Conservation (phyloP, 2,888 invertebrate species). For the Rapana venosa region DNA sequence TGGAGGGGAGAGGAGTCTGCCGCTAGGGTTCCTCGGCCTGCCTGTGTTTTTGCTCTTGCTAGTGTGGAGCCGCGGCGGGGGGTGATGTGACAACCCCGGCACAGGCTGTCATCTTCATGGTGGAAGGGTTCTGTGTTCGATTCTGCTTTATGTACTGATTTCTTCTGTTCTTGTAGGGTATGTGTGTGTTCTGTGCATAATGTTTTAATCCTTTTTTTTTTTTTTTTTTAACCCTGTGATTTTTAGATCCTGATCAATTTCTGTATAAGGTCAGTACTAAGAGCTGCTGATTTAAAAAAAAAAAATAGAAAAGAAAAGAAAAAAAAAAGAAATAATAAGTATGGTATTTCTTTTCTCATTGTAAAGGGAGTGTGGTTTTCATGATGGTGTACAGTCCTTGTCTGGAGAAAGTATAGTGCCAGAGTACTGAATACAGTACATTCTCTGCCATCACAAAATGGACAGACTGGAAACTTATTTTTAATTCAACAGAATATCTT, state of each 20-base stretch:
- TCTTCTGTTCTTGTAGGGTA: neutral
- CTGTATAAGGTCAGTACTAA: neutral
- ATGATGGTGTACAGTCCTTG: too few species aligned
- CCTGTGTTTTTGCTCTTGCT: neutral
- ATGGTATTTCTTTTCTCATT: too few species aligned
- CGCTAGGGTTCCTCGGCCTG: neutral
- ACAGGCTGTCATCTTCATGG: neutral
- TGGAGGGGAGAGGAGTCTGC: neutral
- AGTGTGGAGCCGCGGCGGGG: neutral
- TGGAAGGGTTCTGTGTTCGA: slow-evolving; percentile 16
- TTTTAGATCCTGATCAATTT: neutral
- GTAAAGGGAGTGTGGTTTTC: too few species aligned
- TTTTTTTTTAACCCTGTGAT: neutral
- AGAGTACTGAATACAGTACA: too few species aligned
- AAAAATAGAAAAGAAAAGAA: too few species aligned
- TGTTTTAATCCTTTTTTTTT: neutral
- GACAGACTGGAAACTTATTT: too few species aligned
- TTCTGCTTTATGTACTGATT: neutral
- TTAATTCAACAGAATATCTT: too few species aligned
- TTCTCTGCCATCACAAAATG: too few species aligned
- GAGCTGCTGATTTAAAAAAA: neutral
- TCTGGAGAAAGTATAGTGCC: too few species aligned
- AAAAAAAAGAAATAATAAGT: too few species aligned
- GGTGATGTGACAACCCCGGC: neutral
- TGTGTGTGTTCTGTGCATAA: neutral